A percentile compares a stretch with the other conserved stretches of the same genome.
Evolutionary conservation across 2,113 vertebrate genomes (phyloP).

Genomic region (Phaethornis superciliosus): DNA sequence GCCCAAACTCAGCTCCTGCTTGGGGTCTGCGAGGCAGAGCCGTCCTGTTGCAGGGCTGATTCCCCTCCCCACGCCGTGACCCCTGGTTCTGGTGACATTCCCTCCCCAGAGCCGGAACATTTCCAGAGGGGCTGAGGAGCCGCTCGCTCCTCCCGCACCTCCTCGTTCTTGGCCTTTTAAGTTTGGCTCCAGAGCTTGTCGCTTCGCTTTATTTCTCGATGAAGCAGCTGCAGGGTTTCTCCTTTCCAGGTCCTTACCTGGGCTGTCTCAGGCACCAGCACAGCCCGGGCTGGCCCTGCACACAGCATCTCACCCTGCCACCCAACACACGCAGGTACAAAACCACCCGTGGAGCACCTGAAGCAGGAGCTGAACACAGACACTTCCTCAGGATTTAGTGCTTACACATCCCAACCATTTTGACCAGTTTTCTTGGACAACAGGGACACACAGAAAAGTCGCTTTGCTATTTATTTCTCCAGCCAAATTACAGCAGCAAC

Average conservation of each 20-base stretch:
- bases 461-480: background rate
- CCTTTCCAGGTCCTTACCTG: rapidly evolving
- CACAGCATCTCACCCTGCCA: too few species aligned
- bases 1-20: too few species aligned
- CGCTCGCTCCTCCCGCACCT: background rate
- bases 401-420: background rate
- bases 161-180: background rate
- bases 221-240: background rate
- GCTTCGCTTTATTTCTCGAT: background rate
- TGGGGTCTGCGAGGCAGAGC: too few species aligned
- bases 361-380: rapidly evolving
- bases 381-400: background rate
- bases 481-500: rapidly evolving
- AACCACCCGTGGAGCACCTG: rapidly evolving
- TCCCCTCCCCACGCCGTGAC: rapidly evolving
- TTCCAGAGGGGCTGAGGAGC: background rate
- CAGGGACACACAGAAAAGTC: rapidly evolving
- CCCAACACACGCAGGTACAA: rapidly evolving
- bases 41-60: too few species aligned
- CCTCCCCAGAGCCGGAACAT: background rate
- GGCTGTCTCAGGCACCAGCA: rapidly evolving
- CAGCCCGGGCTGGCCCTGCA: background rate
- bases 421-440: background rate
- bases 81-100: background rate
- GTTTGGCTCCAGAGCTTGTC: background rate